These are phyloP conservation scores for Myopa tessellatipennis DNA, from an alignment of 2,888 invertebrate species.

Conservation along the genomic window DNA sequence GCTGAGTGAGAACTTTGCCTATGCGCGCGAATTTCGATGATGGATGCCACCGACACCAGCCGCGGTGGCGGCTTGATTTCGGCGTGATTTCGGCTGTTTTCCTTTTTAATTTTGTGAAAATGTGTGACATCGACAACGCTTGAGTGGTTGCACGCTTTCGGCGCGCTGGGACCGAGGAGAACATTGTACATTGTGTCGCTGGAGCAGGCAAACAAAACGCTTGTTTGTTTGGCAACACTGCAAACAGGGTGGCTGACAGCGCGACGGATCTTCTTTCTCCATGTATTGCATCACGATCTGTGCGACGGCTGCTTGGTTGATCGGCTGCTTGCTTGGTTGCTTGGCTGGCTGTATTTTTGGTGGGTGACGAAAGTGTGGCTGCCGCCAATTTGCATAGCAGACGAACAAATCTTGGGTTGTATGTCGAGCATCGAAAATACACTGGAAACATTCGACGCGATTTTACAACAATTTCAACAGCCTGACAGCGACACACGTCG, in stretches of 20 bases:
- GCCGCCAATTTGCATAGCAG: constrained; percentile 21
- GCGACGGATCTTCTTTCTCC: constrained; percentile 16
- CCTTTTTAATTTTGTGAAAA: constrained; percentile 35
- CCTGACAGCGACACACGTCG: neutral
- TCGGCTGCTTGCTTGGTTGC: neutral
- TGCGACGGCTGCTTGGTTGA: neutral
- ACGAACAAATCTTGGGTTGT: constrained; percentile 29
- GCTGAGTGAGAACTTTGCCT: neutral
- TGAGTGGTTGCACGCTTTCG: constrained; percentile 33
- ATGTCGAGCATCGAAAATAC: neutral
- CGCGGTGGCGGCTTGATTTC: neutral
- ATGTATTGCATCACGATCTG: constrained; percentile 30
- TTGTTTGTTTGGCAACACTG: neutral
- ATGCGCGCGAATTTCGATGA: constrained; percentile 20
- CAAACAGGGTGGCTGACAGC: neutral
- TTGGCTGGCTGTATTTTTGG: neutral
- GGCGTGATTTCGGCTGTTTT: constrained; percentile 9
- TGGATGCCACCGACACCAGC: constrained; percentile 10
- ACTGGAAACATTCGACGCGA: neutral
- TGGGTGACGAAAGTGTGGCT: constrained; percentile 21
- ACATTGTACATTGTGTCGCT: constrained; percentile 29
- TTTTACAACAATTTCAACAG: neutral
- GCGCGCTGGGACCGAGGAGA: neutral
- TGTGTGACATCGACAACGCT: constrained; percentile 34
- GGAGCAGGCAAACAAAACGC: too few relatives aligned